phyloP scores from a whole-genome alignment of 1,140 invertebrate genomes.

The Philotrypesis tridentata region DNA sequence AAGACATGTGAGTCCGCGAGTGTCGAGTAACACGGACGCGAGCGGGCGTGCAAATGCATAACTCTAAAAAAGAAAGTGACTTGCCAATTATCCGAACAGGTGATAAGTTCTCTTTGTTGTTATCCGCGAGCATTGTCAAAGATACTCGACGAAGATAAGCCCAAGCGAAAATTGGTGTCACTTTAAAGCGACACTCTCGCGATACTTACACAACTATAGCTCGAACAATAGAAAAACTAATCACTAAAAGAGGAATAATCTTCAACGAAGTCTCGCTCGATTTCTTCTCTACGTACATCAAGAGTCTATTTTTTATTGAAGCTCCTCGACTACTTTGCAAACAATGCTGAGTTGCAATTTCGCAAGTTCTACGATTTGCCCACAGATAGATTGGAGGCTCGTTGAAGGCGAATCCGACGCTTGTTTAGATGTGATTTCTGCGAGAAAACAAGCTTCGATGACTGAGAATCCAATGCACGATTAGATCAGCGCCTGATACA shows the following conservation, averaged over 20 bases:
- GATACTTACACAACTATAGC: not conserved
- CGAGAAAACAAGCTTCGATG: no score
- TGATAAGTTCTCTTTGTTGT: conserved; percentile 22
- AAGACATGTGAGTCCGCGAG: not conserved
- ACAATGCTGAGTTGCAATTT: conserved; percentile 6
- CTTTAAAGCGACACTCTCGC: not conserved
- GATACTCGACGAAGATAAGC: conserved; percentile 14
- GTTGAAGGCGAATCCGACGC: not conserved
- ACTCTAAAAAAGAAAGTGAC: conserved; percentile 27
- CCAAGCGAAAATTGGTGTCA: conserved; percentile 20
- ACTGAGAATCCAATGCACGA: no score
- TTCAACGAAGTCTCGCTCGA: not conserved
- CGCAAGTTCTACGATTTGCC: not conserved
- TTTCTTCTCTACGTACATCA: not conserved
- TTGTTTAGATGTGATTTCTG: not conserved
- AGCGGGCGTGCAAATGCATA: conserved; percentile 8
- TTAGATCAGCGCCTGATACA: no score
- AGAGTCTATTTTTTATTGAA: conserved; percentile 21
- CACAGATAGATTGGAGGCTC: not conserved
- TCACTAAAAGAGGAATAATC: not conserved
- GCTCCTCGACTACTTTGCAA: conserved; percentile 21
- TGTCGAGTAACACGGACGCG: not conserved
- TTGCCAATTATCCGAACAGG: conserved; percentile 28
- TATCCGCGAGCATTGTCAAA: not conserved
- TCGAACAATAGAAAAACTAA: not conserved